Evolutionary conservation across 2,113 vertebrate genomes (phyloP).

Genomic region (Macquaria australasica): DNA sequence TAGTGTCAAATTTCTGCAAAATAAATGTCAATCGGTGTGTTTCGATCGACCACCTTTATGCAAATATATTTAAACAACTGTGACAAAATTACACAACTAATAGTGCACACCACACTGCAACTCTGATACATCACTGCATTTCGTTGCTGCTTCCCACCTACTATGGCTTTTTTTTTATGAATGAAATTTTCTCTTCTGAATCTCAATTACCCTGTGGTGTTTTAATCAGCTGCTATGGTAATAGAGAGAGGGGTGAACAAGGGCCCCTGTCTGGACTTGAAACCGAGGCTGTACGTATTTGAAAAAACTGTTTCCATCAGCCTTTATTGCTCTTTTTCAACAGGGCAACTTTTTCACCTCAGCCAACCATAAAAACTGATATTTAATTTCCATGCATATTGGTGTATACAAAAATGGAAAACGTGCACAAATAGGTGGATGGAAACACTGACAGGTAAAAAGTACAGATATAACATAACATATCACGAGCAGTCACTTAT

Average conservation of each 20-base stretch:
- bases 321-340: constrained; percentile 2
- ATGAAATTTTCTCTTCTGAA: not conserved
- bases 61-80: not conserved
- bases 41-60: not conserved
- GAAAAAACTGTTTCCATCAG: not conserved
- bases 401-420: not conserved
- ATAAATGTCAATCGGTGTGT: not conserved
- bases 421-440: not conserved
- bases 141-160: not conserved
- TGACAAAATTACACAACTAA: not conserved
- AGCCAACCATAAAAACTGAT: not conserved
- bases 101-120: not conserved
- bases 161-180: no score
- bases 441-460: not conserved
- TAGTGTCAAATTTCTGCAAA: not conserved
- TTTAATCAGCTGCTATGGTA: constrained; percentile 2
- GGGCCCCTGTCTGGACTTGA: not conserved
- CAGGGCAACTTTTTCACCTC: not conserved
- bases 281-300: not conserved
- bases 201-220: not conserved
- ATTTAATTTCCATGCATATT: not conserved
- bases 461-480: not conserved
- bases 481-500: no score
- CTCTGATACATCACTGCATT: not conserved
- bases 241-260: not conserved